Evolutionary conservation across 2,797 vertebrate species (phyloP).

Genomic region (Buceros bicornis): DNA sequence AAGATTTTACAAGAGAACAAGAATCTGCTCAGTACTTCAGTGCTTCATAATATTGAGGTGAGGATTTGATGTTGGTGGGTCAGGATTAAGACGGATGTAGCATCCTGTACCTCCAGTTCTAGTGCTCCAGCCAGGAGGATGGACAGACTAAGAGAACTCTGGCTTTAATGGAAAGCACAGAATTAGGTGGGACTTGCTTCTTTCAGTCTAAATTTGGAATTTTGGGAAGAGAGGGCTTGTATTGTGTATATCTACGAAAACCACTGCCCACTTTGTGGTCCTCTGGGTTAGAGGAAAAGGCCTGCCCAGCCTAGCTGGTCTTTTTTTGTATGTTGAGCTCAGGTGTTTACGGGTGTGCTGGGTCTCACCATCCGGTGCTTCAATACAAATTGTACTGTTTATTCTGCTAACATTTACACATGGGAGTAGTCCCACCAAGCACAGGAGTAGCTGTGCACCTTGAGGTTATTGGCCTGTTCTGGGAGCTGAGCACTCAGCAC

Average conservation of each 20-base stretch:
- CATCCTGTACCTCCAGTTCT: neutral
- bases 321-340: neutral
- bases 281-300: neutral
- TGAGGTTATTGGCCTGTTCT: neutral
- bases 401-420: neutral
- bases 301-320: rapidly evolving
- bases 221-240: neutral
- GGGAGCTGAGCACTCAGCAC: neutral
- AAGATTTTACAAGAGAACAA: neutral
- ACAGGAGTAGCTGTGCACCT: neutral
- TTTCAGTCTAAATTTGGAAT: neutral
- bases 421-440: neutral
- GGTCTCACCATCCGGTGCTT: neutral
- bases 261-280: neutral
- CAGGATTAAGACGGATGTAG: neutral
- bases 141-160: neutral
- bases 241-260: neutral
- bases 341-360: neutral
- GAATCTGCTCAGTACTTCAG: neutral
- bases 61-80: neutral
- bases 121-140: neutral
- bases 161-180: neutral
- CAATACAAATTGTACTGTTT: neutral
- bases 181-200: neutral
- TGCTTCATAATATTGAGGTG: neutral